Percentiles rank a stretch among this genome's conserved stretches.
Conservation (phyloP, 2,888 invertebrate genomes). For the Frankliniella fusca region DNA sequence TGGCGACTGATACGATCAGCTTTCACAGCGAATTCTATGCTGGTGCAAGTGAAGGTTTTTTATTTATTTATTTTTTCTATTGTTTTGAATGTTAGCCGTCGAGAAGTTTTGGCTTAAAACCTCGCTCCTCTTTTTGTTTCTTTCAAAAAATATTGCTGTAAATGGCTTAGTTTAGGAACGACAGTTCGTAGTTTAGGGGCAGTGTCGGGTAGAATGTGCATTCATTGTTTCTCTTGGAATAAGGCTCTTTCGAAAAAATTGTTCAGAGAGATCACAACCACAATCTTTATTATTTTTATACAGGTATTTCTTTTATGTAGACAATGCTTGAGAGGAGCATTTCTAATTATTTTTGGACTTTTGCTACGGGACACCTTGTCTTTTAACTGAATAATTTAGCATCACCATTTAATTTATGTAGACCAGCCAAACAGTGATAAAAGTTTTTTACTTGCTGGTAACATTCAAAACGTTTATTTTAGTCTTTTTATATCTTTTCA, state of each 20-base stretch:
- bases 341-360: background rate
- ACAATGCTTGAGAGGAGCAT: background rate
- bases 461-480: background rate
- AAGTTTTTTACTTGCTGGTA: background rate
- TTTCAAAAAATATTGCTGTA: too few relatives aligned
- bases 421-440: conserved; percentile 18
- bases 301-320: background rate
- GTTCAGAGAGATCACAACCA: conserved; percentile 2
- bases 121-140: too few relatives aligned
- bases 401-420: background rate
- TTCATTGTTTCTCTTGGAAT: too few relatives aligned
- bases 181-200: too few relatives aligned
- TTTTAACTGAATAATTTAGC: background rate
- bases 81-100: too few relatives aligned
- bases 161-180: too few relatives aligned
- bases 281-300: conserved; percentile 6
- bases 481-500: background rate
- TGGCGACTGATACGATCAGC: too few relatives aligned
- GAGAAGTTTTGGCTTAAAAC: too few relatives aligned
- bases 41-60: too few relatives aligned
- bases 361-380: background rate
- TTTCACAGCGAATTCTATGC: too few relatives aligned
- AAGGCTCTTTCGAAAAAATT: background rate
- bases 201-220: too few relatives aligned
- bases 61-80: too few relatives aligned